phyloP scores from a whole-genome alignment of 1,140 invertebrate genomes.

The Trichonephila inaurata region DNA sequence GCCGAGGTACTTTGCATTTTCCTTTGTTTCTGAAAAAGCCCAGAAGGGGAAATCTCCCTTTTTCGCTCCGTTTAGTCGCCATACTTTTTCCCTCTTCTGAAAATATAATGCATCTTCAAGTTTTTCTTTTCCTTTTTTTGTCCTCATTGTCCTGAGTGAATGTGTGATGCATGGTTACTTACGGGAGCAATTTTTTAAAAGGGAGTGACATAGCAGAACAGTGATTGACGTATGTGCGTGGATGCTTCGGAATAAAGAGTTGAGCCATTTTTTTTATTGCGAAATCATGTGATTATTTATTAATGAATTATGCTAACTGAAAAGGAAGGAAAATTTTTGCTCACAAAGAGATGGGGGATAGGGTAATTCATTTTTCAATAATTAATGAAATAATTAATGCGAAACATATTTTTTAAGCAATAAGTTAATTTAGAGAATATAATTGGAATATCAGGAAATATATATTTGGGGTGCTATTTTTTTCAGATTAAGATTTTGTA shows the following conservation, averaged over 20 bases:
- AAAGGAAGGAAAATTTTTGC: background rate
- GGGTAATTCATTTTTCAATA: too few species aligned
- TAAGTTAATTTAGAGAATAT: too few species aligned
- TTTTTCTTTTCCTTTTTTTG: background rate
- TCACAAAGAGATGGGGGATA: too few species aligned
- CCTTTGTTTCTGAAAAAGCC: background rate
- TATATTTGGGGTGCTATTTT: too few species aligned
- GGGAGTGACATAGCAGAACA: background rate
- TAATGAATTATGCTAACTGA: background rate
- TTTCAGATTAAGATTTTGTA: too few species aligned
- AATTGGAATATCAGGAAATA: too few species aligned
- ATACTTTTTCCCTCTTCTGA: background rate
- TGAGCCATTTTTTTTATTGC: background rate
- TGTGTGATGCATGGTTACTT: background rate
- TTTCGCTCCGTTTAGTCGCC: background rate
- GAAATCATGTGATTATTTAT: background rate
- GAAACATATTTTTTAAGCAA: too few species aligned
- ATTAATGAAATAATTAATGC: too few species aligned
- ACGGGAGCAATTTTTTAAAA: background rate
- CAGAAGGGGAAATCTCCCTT: background rate
- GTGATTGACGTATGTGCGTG: background rate
- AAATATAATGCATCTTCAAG: background rate
- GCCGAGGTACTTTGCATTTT: slow-evolving; percentile 5
- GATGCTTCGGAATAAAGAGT: background rate
- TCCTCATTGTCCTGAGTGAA: background rate